A percentile compares a stretch with the other conserved stretches of the same genome.
phyloP scores from a whole-genome alignment of 2,888 invertebrate genomes.

The Erebia epiphron region DNA sequence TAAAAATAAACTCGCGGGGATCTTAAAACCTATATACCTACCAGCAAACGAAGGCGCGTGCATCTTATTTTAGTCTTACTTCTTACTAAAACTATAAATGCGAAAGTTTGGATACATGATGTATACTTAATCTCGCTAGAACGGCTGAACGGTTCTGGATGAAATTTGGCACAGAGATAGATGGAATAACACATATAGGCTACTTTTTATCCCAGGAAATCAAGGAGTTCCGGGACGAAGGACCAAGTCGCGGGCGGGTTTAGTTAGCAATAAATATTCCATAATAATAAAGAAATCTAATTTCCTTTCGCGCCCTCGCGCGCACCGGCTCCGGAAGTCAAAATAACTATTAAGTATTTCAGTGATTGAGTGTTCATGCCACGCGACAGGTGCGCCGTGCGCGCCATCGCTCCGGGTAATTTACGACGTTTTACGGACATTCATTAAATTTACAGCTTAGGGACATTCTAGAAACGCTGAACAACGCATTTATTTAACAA shows the following conservation, averaged over 20 bases:
- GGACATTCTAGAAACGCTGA: background rate
- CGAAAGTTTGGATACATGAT: too few relatives aligned
- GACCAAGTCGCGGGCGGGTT: background rate
- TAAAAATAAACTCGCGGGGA: too few relatives aligned
- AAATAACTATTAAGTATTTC: conserved; percentile 13
- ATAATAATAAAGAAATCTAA: conserved; percentile 3
- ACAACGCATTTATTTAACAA: too few relatives aligned
- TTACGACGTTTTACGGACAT: background rate
- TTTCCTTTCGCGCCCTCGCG: background rate
- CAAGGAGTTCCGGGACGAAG: too few relatives aligned
- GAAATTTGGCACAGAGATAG: too few relatives aligned
- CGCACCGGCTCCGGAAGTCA: background rate
- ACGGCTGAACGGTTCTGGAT: too few relatives aligned
- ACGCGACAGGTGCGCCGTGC: background rate
- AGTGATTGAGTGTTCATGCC: conserved; percentile 5
- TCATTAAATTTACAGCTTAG: conserved; percentile 3
- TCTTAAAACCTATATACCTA: too few relatives aligned
- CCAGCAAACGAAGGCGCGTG: too few relatives aligned
- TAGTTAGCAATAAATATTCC: background rate
- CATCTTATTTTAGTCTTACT: too few relatives aligned
- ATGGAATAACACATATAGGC: too few relatives aligned
- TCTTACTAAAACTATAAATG: too few relatives aligned
- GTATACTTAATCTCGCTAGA: too few relatives aligned
- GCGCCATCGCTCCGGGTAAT: background rate
- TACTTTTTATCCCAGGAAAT: background rate